Conservation (phyloP, 2,888 invertebrate genomes). For the Rhogogaster chlorosoma region DNA sequence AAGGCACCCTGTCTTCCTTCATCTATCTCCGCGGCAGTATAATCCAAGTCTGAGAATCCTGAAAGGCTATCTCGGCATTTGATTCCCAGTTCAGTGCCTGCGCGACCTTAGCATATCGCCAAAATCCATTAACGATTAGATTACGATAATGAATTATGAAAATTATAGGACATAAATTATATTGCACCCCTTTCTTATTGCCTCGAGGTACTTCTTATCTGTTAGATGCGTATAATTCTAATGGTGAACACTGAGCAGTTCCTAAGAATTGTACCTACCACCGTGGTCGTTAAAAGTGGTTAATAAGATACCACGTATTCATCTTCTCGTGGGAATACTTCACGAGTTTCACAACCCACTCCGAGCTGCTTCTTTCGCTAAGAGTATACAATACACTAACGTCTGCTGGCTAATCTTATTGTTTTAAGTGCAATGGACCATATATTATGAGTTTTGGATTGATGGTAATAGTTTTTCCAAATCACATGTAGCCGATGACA, state of each 20-base stretch:
- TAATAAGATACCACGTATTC: constrained; percentile 13
- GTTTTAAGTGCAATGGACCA: background rate
- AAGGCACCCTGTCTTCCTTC: background rate
- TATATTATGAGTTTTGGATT: background rate
- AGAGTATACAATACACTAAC: background rate
- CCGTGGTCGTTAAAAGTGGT: constrained; percentile 1
- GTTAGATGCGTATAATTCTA: background rate
- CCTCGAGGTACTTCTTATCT: background rate
- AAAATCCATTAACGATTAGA: constrained; percentile 9
- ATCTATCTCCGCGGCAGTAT: background rate
- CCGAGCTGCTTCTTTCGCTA: background rate
- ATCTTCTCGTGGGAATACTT: constrained; percentile 21
- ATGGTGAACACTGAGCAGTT: constrained; percentile 20
- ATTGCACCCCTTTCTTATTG: constrained; percentile 24
- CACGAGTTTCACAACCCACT: constrained; percentile 6
- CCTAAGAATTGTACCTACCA: constrained; percentile 13
- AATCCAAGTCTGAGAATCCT: background rate
- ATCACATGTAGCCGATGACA: background rate
- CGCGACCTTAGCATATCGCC: constrained; percentile 8
- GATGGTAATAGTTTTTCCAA: background rate
- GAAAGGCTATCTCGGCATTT: constrained; percentile 25
- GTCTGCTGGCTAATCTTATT: constrained; percentile 7
- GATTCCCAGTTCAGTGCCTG: background rate
- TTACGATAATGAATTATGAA: constrained; percentile 37
- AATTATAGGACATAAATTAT: constrained; percentile 31